Evolutionary conservation across 2,797 vertebrate species (phyloP).

Genomic region (Cossypha polioptera): DNA sequence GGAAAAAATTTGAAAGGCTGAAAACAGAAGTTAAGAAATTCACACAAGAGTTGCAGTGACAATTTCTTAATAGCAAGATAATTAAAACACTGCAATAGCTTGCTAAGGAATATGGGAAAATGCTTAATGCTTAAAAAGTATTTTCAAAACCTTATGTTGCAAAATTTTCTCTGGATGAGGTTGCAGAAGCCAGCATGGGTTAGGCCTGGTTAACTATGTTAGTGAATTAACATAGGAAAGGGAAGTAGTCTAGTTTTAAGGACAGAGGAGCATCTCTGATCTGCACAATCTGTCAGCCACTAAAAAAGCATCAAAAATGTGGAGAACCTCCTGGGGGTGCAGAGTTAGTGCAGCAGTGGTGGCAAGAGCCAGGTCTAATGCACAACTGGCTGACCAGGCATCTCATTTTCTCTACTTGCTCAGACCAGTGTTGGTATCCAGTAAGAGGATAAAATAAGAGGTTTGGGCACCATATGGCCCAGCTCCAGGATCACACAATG

Average conservation of each 20-base stretch:
- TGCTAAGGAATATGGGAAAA: not conserved
- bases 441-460: not conserved
- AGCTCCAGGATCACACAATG: not conserved
- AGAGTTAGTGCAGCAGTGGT: not conserved
- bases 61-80: not conserved
- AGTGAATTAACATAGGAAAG: not conserved
- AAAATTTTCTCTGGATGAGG: not conserved
- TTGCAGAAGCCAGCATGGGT: not conserved
- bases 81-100: not conserved
- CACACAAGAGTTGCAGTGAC: not conserved
- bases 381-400: not conserved
- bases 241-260: not conserved
- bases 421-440: not conserved
- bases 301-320: not conserved
- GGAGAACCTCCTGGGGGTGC: not conserved
- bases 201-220: not conserved
- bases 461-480: not conserved
- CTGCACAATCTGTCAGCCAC: not conserved
- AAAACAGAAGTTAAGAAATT: not conserved
- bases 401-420: not conserved
- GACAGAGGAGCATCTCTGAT: not conserved
- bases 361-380: not conserved
- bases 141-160: not conserved
- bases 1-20: not conserved
- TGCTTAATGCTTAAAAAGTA: not conserved